These are phyloP conservation scores for Presbytis comata DNA, from an alignment of 2,797 vertebrate genomes.

Conservation along the genomic window DNA sequence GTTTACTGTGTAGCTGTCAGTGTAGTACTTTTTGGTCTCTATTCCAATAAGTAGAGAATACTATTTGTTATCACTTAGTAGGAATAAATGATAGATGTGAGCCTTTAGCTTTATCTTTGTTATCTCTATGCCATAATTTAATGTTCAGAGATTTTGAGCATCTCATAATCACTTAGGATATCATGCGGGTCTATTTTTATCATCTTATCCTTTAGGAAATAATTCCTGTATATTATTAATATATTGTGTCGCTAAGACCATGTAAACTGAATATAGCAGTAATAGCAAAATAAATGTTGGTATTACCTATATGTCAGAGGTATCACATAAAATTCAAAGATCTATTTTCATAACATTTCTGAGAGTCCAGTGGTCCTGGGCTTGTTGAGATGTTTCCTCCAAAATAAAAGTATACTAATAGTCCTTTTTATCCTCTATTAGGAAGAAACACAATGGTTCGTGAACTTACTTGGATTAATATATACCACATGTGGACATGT, in stretches of 20 bases:
- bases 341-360: neutral
- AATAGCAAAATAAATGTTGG: slow-evolving; percentile 7
- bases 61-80: neutral
- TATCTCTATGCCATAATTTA: neutral
- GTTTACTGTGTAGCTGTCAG: neutral
- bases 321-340: neutral
- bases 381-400: neutral
- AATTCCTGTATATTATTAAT: neutral
- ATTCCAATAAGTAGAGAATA: neutral
- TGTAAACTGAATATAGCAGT: neutral
- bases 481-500: slow-evolving; percentile 4
- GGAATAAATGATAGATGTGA: neutral
- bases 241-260: neutral
- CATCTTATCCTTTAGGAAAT: neutral
- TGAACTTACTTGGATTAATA: slow-evolving; percentile 35
- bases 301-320: slow-evolving; percentile 22
- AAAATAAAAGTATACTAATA: neutral
- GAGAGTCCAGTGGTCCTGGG: neutral
- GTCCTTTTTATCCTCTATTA: neutral
- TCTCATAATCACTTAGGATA: neutral
- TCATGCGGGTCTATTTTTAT: neutral
- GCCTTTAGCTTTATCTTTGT: neutral
- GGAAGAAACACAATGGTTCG: neutral
- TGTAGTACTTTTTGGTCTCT: neutral
- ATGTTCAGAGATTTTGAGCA: neutral